A percentile compares a stretch with the other conserved stretches of the same genome.
Conservation (phyloP, 2,113 vertebrate genomes). For the Cyanoderma ruficeps region DNA sequence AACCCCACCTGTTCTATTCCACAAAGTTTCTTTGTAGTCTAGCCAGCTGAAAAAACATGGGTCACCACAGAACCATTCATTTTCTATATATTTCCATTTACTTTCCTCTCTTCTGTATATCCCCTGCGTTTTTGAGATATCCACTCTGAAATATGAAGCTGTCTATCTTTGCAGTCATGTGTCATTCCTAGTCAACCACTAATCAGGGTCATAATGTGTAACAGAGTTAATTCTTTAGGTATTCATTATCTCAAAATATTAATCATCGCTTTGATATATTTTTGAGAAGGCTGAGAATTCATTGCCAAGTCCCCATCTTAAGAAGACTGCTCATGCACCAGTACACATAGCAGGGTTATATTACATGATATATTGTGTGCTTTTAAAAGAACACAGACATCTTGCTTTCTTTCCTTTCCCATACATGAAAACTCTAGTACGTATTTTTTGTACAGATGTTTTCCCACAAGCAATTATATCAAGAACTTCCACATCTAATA, state of each 20-base stretch:
- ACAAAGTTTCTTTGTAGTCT: not conserved
- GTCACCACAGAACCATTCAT: not conserved
- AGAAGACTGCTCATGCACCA: not conserved
- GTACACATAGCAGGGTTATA: not conserved
- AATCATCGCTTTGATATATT: not conserved
- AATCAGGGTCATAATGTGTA: not conserved
- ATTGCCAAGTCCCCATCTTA: not conserved
- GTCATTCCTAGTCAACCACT: not conserved
- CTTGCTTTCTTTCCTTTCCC: not conserved
- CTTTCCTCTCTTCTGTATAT: not conserved
- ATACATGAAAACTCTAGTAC: not conserved
- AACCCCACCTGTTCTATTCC: not conserved
- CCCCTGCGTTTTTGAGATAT: fast-evolving
- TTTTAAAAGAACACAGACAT: not conserved
- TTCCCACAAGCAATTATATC: not conserved
- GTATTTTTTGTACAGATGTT: not conserved
- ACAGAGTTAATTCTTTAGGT: not conserved
- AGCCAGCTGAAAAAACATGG: not conserved
- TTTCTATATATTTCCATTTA: not conserved
- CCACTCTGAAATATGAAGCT: not conserved
- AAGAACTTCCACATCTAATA: not conserved
- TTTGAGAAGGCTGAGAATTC: not conserved
- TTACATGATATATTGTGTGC: not conserved
- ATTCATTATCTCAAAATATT: not conserved
- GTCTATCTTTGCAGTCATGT: not conserved